Evolutionary conservation across 2,113 vertebrate species (phyloP), one percentile per base, ranked within the genome.

Genomic region (Pagrus major): DNA sequence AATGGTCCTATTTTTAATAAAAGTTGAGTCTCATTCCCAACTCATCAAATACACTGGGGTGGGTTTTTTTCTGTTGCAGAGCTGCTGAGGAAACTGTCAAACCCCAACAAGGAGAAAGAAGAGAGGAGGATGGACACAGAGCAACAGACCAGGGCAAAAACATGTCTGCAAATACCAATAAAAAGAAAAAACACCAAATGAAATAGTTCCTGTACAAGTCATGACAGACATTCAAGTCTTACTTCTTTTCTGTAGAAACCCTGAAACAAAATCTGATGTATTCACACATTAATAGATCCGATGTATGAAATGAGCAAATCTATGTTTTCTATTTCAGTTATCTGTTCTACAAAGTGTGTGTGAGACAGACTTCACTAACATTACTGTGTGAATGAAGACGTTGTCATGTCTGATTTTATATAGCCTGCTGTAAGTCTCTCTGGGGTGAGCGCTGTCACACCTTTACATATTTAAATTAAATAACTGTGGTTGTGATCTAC

Each of bases 11-110:
- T n/a, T n/a, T n/a, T n/a, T n/a, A n/a, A n/a, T n/a, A n/a, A n/a
- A n/a, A n/a, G n/a, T n/a, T n/a, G n/a, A n/a, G n/a, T n/a, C n/a
- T n/a, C n/a, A n/a, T n/a, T n/a, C n/a, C n/a, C n/a, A n/a, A n/a
- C n/a, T n/a, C n/a, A n/a, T n/a, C n/a, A n/a, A n/a, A n/a, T n/a
- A n/a, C n/a, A n/a, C n/a, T n/a, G n/a, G n/a, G n/a, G n/a, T n/a
- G n/a, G n/a, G 21, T 1, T 5, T 2, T 59, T 18, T 55, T 65
- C 1, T 71, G 27, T 51, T 85, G 25, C 46, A 95, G 94, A 91
- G 25, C 60, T 93, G 61, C 63, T 95, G 58, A 91, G 68, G 79
- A 94, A 91, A 80, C 81, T 94, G 67, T 91, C 88, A 39, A 89
- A 93, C 68, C 89, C 85, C 2, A 63, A 75, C 10, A 88, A 89